Conservation (phyloP, 2,888 invertebrate species). For the Digitonthophagus gazella region DNA sequence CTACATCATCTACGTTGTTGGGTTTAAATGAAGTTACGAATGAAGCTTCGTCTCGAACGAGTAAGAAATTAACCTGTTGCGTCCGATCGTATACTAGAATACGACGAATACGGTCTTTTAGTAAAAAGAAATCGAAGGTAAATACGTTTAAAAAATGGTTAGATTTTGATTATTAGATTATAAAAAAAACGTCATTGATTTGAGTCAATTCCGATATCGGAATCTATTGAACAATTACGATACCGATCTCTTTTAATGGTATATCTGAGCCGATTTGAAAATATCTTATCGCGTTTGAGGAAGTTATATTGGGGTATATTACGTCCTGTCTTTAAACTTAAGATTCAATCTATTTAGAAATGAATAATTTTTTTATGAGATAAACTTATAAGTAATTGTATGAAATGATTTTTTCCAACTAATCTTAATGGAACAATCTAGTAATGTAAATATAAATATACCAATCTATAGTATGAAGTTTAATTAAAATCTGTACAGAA, state of each 20-base stretch:
- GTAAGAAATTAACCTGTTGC: neutral
- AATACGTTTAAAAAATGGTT: too few species aligned
- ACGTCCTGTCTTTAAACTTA: neutral
- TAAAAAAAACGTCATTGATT: neutral
- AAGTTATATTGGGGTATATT: neutral
- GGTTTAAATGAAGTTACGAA: slow-evolving; percentile 11
- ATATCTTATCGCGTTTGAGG: neutral
- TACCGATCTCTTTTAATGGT: neutral
- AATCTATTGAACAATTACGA: neutral
- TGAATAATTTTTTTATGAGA: neutral
- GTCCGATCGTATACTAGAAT: neutral
- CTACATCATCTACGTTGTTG: slow-evolving; percentile 1
- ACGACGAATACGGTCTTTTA: neutral
- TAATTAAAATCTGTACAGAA: too few species aligned
- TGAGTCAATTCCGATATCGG: neutral
- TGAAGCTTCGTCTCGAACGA: neutral
- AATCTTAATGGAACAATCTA: too few species aligned
- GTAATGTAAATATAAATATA: too few species aligned
- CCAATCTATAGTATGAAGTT: too few species aligned
- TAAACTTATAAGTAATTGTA: too few species aligned
- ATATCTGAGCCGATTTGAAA: neutral
- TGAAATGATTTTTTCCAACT: too few species aligned
- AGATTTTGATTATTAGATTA: too few species aligned
- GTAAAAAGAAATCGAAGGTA: neutral
- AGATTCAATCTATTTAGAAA: neutral